Evolutionary conservation across 2,797 vertebrate species (phyloP).

Genomic region (Orientallactaga sibirica): DNA sequence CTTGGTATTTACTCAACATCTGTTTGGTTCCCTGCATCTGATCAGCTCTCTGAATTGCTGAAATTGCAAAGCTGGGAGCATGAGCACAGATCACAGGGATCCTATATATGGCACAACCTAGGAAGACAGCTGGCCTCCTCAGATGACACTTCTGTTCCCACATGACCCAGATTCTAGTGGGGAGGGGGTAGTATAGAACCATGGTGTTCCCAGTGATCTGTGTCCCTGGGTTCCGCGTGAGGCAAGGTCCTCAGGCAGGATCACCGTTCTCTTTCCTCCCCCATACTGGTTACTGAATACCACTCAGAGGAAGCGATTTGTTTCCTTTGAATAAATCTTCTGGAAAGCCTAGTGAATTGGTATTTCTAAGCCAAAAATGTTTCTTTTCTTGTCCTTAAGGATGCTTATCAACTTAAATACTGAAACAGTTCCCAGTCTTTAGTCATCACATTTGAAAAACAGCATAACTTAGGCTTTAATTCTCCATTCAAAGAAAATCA

Average conservation of each 20-base stretch:
- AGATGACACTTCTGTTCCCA: conserved; percentile 64
- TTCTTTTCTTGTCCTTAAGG: conserved; percentile 58
- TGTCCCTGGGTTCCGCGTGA: neutral
- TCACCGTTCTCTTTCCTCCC: neutral
- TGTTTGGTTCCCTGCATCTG: conserved; percentile 59
- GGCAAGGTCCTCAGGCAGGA: conserved; percentile 14
- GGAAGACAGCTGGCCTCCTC: conserved; percentile 79
- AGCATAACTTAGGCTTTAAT: conserved; percentile 28
- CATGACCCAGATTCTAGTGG: conserved; percentile 40
- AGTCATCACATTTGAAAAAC: conserved; percentile 22
- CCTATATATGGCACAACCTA: conserved; percentile 72
- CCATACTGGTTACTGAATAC: conserved; percentile 37
- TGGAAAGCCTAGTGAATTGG: conserved; percentile 57
- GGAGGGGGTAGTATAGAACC: neutral
- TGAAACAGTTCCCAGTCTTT: conserved; percentile 71
- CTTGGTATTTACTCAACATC: conserved; percentile 45
- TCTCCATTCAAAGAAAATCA: conserved; percentile 65
- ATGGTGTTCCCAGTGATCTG: neutral
- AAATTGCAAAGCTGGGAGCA: conserved; percentile 60
- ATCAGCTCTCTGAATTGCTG: conserved; percentile 64
- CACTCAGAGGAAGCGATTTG: conserved; percentile 68
- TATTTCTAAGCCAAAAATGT: conserved; percentile 62
- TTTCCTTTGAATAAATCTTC: conserved; percentile 70
- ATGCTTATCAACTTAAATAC: conserved; percentile 65
- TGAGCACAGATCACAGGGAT: conserved; percentile 68